phyloP scores from a whole-genome alignment of 2,113 vertebrate genomes.

The Dicaeum eximium region DNA sequence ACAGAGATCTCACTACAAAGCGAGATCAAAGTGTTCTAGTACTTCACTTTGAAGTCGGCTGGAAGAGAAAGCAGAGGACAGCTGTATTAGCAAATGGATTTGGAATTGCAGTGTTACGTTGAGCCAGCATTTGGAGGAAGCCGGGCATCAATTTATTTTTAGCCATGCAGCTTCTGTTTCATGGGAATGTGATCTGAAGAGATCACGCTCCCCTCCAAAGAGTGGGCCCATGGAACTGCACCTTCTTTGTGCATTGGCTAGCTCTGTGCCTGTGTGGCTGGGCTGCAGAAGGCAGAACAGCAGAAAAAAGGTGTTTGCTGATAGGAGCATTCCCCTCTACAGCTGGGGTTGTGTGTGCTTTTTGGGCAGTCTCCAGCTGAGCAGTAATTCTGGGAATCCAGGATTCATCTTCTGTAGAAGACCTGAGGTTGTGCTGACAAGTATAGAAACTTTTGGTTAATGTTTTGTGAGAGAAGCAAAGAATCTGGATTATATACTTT shows the following conservation, averaged over 20 bases:
- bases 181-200: neutral
- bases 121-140: neutral
- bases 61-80: neutral
- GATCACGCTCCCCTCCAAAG: neutral
- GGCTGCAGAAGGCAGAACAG: neutral
- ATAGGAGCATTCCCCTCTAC: neutral
- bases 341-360: neutral
- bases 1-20: neutral
- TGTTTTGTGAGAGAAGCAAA: slow-evolving; percentile 19
- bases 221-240: neutral
- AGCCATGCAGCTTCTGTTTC: neutral
- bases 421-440: neutral
- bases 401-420: neutral
- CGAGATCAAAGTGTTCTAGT: neutral
- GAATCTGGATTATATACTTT: slow-evolving; percentile 25
- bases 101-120: neutral
- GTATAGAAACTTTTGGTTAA: slow-evolving; percentile 22
- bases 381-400: neutral
- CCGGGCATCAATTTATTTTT: neutral
- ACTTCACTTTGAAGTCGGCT: neutral
- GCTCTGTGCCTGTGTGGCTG: neutral
- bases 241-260: neutral
- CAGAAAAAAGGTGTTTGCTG: neutral
- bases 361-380: neutral
- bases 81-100: neutral